phyloP scores from a whole-genome alignment of 2,888 invertebrate species.

The Erebia epiphron region DNA sequence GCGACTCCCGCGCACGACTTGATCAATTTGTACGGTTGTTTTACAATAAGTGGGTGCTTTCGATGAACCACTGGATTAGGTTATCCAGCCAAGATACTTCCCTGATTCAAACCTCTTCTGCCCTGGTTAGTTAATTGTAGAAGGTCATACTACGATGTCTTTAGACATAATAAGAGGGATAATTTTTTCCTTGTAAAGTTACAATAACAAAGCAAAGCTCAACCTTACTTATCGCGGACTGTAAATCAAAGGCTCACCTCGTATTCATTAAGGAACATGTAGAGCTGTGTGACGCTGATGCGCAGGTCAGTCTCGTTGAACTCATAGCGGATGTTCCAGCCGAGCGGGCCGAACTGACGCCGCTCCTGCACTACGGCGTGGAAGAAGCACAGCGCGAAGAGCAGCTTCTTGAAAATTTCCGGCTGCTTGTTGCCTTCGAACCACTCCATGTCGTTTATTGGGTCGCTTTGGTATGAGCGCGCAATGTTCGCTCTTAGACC shows the following conservation, averaged over 20 bases:
- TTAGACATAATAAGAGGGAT: no score
- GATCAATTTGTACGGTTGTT: no score
- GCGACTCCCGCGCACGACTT: no score
- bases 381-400: conserved; percentile 96
- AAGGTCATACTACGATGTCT: no score
- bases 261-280: conserved; percentile 93
- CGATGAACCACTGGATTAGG: no score
- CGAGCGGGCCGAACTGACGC: conserved; percentile 94
- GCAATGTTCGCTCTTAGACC: conserved; percentile 91
- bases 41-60: no score
- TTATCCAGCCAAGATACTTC: no score
- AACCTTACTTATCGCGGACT: no score
- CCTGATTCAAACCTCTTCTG: no score
- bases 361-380: conserved; percentile 96
- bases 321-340: conserved; percentile 98
- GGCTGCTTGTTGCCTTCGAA: conserved; percentile 92
- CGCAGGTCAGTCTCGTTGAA: conserved; percentile 97
- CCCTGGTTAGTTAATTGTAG: no score
- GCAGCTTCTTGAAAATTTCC: conserved; percentile 90
- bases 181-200: no score
- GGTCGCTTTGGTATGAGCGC: conserved; percentile 93
- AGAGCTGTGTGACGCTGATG: conserved; percentile 94
- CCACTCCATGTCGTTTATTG: conserved; percentile 93
- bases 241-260: conserved; percentile 66
- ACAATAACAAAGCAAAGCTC: no score